Percentiles rank a stretch among this genome's conserved stretches.
These are phyloP conservation scores for Zonitis immaculata DNA, from an alignment of 2,888 invertebrate species.

Conservation along the genomic window DNA sequence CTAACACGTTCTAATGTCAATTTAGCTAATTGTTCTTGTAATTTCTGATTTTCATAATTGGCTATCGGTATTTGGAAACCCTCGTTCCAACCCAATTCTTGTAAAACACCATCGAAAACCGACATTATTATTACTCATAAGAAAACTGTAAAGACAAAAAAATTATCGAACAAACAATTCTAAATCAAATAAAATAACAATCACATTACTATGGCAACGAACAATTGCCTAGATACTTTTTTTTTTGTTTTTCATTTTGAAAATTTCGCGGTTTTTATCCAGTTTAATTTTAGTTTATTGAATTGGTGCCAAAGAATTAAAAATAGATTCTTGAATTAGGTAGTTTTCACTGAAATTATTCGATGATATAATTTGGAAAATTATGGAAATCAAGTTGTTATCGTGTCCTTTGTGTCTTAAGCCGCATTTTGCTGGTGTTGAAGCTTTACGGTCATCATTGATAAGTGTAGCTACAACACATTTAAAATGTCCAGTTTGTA, in stretches of 20 bases:
- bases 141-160: too few species aligned
- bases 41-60: constrained; percentile 62
- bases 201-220: constrained; percentile 11
- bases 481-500: constrained; percentile 72
- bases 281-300: too few species aligned
- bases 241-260: too few species aligned
- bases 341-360: neutral
- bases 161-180: neutral
- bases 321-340: too few species aligned
- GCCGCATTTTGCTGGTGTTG: constrained; percentile 66
- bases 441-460: constrained; percentile 65
- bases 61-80: constrained; percentile 78
- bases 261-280: too few species aligned
- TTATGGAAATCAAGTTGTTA: constrained; percentile 49
- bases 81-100: constrained; percentile 68
- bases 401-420: constrained; percentile 74
- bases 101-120: constrained; percentile 58
- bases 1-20: constrained; percentile 51
- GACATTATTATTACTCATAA: too few species aligned
- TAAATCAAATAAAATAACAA: constrained; percentile 1
- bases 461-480: constrained; percentile 72
- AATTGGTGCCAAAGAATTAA: too few species aligned
- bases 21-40: constrained; percentile 53
- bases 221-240: neutral
- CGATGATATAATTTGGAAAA: neutral